Conservation (phyloP, 2,113 vertebrate genomes). For the Oncorhynchus gorbuscha region DNA sequence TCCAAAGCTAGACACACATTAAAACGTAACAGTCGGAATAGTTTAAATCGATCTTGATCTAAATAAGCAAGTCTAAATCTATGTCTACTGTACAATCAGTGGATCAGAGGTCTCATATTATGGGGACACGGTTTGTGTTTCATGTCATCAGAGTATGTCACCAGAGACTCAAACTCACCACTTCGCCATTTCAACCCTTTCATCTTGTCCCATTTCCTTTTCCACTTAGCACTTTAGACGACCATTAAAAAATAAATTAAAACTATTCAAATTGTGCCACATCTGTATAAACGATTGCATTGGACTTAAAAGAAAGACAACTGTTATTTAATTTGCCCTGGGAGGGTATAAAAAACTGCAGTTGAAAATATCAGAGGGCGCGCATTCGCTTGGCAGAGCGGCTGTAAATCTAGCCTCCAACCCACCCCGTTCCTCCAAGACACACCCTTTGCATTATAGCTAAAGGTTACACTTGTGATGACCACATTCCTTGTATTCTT, state of each 20-base stretch:
- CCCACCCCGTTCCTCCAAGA: constrained; percentile 48
- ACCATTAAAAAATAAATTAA: constrained; percentile 34
- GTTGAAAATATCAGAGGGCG: constrained; percentile 51
- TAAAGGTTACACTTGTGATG: constrained; percentile 66
- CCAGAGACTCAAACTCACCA: neutral
- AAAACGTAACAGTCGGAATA: too few relatives aligned
- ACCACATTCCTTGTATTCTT: constrained; percentile 43
- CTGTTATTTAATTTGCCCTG: constrained; percentile 57
- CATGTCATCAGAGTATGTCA: neutral
- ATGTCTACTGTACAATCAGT: too few relatives aligned
- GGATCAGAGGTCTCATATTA: neutral
- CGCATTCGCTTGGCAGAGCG: constrained; percentile 41
- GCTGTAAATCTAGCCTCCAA: constrained; percentile 45
- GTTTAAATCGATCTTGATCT: too few relatives aligned
- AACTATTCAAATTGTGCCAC: constrained; percentile 33
- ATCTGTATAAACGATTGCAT: constrained; percentile 24
- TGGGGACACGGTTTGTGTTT: neutral
- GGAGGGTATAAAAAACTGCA: constrained; percentile 36
- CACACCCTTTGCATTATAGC: constrained; percentile 71
- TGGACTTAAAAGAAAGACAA: constrained; percentile 13
- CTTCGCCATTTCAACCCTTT: neutral
- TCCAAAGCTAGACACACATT: too few relatives aligned
- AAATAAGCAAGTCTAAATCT: too few relatives aligned
- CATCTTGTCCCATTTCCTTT: neutral
- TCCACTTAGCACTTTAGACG: constrained; percentile 19